phyloP scores from a whole-genome alignment of 2,888 invertebrate species.

The Mystacides longicornis region DNA sequence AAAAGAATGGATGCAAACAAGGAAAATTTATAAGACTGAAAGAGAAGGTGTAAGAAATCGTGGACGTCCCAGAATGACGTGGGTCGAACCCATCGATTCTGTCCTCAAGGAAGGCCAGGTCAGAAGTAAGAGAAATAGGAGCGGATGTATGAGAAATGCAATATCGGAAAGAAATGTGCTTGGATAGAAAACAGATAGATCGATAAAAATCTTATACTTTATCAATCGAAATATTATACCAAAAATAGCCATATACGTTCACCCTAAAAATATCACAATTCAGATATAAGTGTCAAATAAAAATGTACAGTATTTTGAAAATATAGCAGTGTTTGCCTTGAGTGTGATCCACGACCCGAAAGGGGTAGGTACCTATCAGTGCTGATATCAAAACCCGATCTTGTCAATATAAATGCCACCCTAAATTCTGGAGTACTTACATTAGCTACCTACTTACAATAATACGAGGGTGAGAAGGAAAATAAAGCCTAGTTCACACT shows the following conservation, averaged over 20 bases:
- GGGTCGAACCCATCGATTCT: too few relatives aligned
- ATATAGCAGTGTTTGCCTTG: background rate
- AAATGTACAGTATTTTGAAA: background rate
- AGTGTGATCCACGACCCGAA: conserved; percentile 16
- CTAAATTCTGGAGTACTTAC: too few relatives aligned
- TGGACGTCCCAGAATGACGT: too few relatives aligned
- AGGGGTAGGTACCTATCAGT: conserved; percentile 16
- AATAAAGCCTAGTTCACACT: too few relatives aligned
- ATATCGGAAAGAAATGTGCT: background rate
- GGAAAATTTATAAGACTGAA: too few relatives aligned
- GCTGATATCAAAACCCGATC: conserved; percentile 26
- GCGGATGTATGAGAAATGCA: too few relatives aligned
- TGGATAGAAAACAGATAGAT: background rate
- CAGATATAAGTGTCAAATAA: background rate
- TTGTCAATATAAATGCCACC: conserved; percentile 23
- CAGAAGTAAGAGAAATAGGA: too few relatives aligned
- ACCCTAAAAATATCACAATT: background rate
- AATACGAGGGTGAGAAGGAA: conserved; percentile 2
- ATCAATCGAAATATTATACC: background rate
- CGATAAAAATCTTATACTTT: background rate
- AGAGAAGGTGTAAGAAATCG: too few relatives aligned
- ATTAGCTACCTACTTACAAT: background rate
- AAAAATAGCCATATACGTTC: background rate
- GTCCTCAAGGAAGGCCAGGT: too few relatives aligned
- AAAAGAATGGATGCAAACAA: too few relatives aligned